Percentiles rank a stretch among this genome's conserved stretches.
Conservation (phyloP, 2,888 invertebrate species). For the Ceraclea dissimilis region DNA sequence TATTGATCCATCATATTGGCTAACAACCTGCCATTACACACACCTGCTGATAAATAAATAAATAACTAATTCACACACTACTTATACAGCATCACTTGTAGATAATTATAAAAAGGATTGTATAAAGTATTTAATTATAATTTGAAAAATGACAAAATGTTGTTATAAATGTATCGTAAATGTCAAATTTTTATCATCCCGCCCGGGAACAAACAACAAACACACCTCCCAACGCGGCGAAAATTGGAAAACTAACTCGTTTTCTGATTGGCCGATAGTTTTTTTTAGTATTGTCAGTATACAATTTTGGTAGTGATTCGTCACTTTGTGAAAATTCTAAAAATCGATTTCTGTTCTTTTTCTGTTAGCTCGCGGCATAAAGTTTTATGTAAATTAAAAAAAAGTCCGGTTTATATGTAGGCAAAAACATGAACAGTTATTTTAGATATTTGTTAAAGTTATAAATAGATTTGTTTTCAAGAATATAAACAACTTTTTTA, state of each 20-base stretch:
- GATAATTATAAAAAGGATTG: background rate
- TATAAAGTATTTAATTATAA: background rate
- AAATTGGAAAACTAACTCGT: background rate
- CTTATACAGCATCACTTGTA: background rate
- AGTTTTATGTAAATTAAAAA: too few relatives aligned
- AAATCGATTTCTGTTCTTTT: too few relatives aligned
- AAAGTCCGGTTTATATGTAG: too few relatives aligned
- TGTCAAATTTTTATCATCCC: background rate
- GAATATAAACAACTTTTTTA: too few relatives aligned
- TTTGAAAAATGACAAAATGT: background rate
- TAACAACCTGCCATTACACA: constrained; percentile 13
- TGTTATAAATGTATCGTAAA: constrained; percentile 4
- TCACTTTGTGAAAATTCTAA: too few relatives aligned
- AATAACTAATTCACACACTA: constrained; percentile 8
- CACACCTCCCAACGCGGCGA: background rate
- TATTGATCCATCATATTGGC: constrained; percentile 20
- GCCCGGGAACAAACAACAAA: background rate
- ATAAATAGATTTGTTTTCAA: too few relatives aligned
- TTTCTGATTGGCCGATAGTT: background rate
- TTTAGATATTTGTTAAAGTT: too few relatives aligned
- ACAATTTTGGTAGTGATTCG: too few relatives aligned
- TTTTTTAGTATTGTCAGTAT: background rate
- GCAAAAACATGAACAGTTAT: too few relatives aligned
- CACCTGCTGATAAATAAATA: constrained; percentile 20
- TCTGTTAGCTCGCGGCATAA: too few relatives aligned